Percentiles rank a stretch among this genome's conserved stretches.
These are phyloP conservation scores for Adoxophyes honmai DNA, from an alignment of 1,140 invertebrate genomes.

Conservation along the genomic window DNA sequence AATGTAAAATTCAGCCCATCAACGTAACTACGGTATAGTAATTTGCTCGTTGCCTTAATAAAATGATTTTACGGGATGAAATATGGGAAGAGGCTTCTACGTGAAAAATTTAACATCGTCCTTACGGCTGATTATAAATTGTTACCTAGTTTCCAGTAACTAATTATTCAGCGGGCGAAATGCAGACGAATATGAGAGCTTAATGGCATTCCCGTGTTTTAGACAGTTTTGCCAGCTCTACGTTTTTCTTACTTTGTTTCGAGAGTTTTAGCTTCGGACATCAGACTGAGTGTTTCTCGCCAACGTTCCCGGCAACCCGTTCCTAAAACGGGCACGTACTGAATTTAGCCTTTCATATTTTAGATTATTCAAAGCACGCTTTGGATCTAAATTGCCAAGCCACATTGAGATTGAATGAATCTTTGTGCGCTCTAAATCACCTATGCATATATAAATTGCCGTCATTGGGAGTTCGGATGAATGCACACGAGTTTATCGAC, in stretches of 20 bases:
- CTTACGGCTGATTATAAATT: no score
- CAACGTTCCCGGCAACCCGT: not conserved
- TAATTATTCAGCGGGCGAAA: no score
- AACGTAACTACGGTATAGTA: constrained; percentile 4
- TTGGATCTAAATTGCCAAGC: constrained; percentile 1
- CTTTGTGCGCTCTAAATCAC: constrained; percentile 9
- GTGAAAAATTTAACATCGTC: constrained; percentile 4
- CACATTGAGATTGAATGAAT: constrained; percentile 10
- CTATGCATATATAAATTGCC: constrained; percentile 11
- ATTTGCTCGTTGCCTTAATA: not conserved
- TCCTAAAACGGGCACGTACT: not conserved
- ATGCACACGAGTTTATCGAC: constrained; percentile 12
- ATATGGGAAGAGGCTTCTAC: not conserved
- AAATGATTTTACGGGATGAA: not conserved
- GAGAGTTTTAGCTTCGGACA: not conserved
- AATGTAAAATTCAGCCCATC: constrained; percentile 8
- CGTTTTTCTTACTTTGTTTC: not conserved
- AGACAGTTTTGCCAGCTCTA: not conserved
- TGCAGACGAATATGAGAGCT: not conserved
- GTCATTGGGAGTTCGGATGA: constrained; percentile 7
- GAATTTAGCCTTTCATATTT: not conserved
- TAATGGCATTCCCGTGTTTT: constrained; percentile 12
- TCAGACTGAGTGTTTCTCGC: no score
- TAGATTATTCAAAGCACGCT: constrained; percentile 5
- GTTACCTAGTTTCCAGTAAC: no score